Evolutionary conservation across 2,113 vertebrate genomes (phyloP), one percentile per base, ranked within the genome.

Genomic region (Corythornis cristatus): DNA sequence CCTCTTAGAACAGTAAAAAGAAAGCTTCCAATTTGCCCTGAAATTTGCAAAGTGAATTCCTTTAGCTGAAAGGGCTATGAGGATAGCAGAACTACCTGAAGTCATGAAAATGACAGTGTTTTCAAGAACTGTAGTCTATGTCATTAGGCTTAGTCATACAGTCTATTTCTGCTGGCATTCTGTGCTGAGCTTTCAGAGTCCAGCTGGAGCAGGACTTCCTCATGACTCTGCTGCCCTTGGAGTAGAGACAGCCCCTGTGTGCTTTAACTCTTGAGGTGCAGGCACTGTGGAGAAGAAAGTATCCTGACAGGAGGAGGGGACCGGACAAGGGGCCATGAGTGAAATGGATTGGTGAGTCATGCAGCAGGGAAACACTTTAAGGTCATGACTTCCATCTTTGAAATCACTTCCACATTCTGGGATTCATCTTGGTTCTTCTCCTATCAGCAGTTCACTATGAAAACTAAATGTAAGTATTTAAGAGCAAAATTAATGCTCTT

Each of bases 151-250:
- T 11, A 46, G 66, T 56, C 20, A 45, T 72, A 33, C 72, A 56
- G 50, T 42, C 20, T 31, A 42, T 29, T 64, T 60, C 70, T 77
- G 43, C 33, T 67, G 54, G 35, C 5, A 18, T 56, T 87, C 16
- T 86, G 21, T 37, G 48, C 53, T 56, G 75, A 64, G 33, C 37
- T 77, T 76, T 46, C 1, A 2, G 60, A 76, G 31, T 37, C 70
- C 11, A 42, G 42, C 40, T 0, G 0, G 40, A 81, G 35, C 0
- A 0, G 33, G 46, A 56, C 23, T 71, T 58, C 35, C 28, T 71
- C n/a, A 6, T 17, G 53, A 21, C 40, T 0, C 0, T 50, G 66
- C 80, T 76, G 54, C 43, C 35, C 6, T 16, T 2, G 2, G 29
- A 72, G 20, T 53, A 65, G 62, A 80, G 35, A 33, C 10, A 61